These are phyloP conservation scores for Holacanthella duospinosa DNA, from an alignment of 2,888 invertebrate species.

Conservation along the genomic window DNA sequence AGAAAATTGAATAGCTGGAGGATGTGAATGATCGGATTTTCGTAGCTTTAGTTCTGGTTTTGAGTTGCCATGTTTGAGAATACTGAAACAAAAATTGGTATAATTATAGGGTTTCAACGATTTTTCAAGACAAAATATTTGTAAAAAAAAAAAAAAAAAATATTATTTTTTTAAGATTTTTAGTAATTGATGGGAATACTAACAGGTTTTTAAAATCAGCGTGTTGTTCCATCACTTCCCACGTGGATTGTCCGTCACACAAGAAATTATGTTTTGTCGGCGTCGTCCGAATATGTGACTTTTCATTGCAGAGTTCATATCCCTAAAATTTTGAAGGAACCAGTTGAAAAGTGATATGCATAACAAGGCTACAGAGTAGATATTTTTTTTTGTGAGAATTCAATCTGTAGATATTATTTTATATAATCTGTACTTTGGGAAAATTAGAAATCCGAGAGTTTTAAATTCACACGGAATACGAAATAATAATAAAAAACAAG, in stretches of 20 bases:
- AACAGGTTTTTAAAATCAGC: slow-evolving; percentile 46
- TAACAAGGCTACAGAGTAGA: too few relatives aligned
- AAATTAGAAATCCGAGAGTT: not conserved
- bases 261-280: slow-evolving; percentile 58
- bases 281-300: slow-evolving; percentile 52
- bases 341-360: not conserved
- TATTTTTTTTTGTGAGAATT: not conserved
- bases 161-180: too few relatives aligned
- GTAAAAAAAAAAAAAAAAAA: not conserved
- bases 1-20: slow-evolving; percentile 33
- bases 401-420: not conserved
- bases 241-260: slow-evolving; percentile 51
- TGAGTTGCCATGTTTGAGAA: not conserved
- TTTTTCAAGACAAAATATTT: not conserved
- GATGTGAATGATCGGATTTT: slow-evolving; percentile 10
- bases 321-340: slow-evolving; percentile 40
- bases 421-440: too few relatives aligned
- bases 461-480: slow-evolving; percentile 9
- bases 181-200: slow-evolving; percentile 19
- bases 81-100: not conserved
- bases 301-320: slow-evolving; percentile 54
- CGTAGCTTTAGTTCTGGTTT: too few relatives aligned
- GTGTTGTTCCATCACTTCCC: slow-evolving; percentile 51
- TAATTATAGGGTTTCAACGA: not conserved
- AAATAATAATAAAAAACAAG: slow-evolving; percentile 30